Evolutionary conservation across 2,888 invertebrate species (phyloP).

Genomic region (Camponotus fellah): DNA sequence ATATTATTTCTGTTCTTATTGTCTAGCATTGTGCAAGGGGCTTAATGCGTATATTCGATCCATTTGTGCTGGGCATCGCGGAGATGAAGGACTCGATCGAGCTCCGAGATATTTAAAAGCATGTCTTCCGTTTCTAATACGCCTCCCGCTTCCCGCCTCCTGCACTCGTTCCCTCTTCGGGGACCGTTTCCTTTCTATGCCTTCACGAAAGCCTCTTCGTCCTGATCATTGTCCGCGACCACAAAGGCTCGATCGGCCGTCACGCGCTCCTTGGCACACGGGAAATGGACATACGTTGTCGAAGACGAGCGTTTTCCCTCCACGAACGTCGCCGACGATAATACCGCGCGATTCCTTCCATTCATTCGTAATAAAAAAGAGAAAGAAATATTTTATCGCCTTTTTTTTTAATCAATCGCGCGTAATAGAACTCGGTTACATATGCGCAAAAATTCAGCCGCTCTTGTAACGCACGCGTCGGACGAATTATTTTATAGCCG

Average conservation of each 20-base stretch:
- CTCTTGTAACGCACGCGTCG: neutral
- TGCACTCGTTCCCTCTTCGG: neutral
- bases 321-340: neutral
- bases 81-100: slow-evolving; percentile 11
- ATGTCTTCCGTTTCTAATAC: slow-evolving; percentile 52
- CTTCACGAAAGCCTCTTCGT: slow-evolving; percentile 33
- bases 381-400: neutral
- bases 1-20: too few species aligned
- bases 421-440: neutral
- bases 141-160: neutral
- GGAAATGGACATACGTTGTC: slow-evolving; percentile 20
- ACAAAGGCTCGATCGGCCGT: slow-evolving; percentile 44
- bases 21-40: too few species aligned
- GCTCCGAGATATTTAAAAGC: slow-evolving; percentile 44
- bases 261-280: slow-evolving; percentile 27
- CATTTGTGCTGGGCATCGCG: slow-evolving; percentile 14
- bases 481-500: slow-evolving; percentile 15
- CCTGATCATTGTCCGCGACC: slow-evolving; percentile 31
- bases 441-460: neutral
- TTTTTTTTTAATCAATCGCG: slow-evolving; percentile 25
- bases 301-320: neutral
- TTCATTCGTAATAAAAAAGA: neutral
- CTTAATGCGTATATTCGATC: too few species aligned
- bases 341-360: neutral
- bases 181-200: slow-evolving; percentile 15